phyloP scores from a whole-genome alignment of 2,888 invertebrate species.

The Drosophila atripex region DNA sequence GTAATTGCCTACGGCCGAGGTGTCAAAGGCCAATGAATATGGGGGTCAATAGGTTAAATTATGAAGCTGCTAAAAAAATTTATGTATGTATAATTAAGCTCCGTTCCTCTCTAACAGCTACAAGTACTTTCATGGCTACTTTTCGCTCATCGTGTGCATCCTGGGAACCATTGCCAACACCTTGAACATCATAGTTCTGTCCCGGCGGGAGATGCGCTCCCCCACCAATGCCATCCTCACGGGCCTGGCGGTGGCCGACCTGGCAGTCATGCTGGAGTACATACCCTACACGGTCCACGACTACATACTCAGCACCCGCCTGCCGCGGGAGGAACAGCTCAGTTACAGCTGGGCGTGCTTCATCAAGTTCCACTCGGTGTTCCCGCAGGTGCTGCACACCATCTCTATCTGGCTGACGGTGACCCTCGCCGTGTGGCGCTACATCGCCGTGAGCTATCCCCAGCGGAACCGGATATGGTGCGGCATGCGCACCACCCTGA shows the following conservation, averaged over 20 bases:
- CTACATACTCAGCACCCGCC: constrained; percentile 86
- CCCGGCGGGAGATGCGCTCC: constrained; percentile 94
- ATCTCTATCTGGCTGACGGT: constrained; percentile 97
- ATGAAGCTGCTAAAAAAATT: neutral
- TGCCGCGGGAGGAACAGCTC: constrained; percentile 85
- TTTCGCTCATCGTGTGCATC: constrained; percentile 93
- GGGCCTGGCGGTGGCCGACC: constrained; percentile 94
- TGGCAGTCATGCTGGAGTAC: constrained; percentile 97
- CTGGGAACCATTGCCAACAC: constrained; percentile 95
- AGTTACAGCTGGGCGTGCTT: constrained; percentile 92
- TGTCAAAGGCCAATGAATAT: constrained; percentile 3
- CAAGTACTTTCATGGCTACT: constrained; percentile 91
- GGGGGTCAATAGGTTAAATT: neutral
- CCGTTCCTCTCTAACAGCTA: constrained; percentile 85
- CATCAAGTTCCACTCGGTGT: constrained; percentile 94
- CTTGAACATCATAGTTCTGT: constrained; percentile 95
- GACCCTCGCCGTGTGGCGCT: constrained; percentile 96
- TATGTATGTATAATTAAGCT: neutral
- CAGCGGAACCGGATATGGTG: constrained; percentile 93
- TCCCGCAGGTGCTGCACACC: constrained; percentile 94
- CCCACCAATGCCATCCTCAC: constrained; percentile 96
- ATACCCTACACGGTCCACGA: constrained; percentile 94
- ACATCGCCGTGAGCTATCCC: constrained; percentile 93
- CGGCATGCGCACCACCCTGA: constrained; percentile 90
- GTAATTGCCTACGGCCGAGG: constrained; percentile 53